Evolutionary conservation across 2,797 vertebrate genomes (phyloP).

Genomic region (Sphenodon punctatus): DNA sequence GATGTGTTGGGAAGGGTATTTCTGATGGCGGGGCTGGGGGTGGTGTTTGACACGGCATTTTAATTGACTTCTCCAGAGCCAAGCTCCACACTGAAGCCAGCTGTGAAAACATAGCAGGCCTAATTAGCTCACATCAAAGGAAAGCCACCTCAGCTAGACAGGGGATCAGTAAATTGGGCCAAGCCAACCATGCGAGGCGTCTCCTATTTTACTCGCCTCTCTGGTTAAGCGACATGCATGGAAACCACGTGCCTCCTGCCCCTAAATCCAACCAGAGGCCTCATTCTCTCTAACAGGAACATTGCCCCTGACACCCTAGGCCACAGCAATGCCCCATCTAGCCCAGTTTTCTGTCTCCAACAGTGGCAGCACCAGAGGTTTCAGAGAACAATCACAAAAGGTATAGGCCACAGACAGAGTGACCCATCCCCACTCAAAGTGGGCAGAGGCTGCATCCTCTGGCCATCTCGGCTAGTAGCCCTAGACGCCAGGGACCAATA

Average conservation of each 20-base stretch:
- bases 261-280: neutral
- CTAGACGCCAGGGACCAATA: no score
- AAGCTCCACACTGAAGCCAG: constrained; percentile 43
- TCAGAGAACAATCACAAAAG: no score
- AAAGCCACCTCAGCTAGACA: neutral
- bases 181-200: neutral
- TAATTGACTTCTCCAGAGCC: constrained; percentile 25
- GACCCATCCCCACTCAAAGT: no score
- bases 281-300: no score
- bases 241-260: neutral
- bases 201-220: neutral
- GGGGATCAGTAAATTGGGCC: neutral
- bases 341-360: no score
- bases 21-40: accelerated
- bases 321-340: no score
- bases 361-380: no score
- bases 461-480: no score
- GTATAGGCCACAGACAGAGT: no score
- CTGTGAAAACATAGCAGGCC: constrained; percentile 68
- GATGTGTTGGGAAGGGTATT: neutral
- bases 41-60: neutral
- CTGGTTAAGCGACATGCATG: neutral
- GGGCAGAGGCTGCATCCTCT: no score
- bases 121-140: constrained; percentile 72
- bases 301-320: no score